Evolutionary conservation across 2,113 vertebrate genomes (phyloP).

Genomic region (Pteruthius melanotis): DNA sequence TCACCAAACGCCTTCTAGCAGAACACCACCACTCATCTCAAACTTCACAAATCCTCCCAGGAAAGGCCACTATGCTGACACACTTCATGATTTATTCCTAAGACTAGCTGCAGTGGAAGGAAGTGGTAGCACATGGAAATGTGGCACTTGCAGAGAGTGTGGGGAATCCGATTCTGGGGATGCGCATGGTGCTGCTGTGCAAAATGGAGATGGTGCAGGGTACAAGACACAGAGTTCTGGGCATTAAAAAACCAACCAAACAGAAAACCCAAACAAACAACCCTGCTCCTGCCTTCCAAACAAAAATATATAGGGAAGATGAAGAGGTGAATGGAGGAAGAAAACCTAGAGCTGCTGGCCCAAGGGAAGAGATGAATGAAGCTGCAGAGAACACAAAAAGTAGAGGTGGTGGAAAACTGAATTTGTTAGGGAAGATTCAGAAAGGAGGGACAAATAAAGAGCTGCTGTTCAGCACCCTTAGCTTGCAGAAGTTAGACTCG

Average conservation of each 20-base stretch:
- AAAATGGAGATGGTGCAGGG: background rate
- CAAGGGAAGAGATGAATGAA: background rate
- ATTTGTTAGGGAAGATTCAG: background rate
- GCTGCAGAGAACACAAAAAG: background rate
- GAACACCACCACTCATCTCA: background rate
- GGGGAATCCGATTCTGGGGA: background rate
- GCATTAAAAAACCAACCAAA: background rate
- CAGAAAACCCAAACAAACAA: background rate
- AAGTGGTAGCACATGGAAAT: background rate
- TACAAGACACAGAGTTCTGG: background rate
- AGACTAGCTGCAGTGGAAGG: background rate
- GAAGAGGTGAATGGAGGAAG: background rate
- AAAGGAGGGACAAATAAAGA: background rate
- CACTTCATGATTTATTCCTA: background rate
- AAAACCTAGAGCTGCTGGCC: background rate
- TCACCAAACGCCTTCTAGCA: constrained; percentile 7
- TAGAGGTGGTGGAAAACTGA: background rate
- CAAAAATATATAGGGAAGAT: background rate
- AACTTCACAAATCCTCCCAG: background rate
- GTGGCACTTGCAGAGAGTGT: background rate
- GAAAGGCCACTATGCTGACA: background rate
- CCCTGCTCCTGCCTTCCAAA: rapidly evolving
- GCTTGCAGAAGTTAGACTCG: background rate
- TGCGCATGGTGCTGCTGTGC: background rate
- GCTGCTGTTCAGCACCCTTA: background rate